Evolutionary conservation across 2,888 invertebrate species (phyloP), one percentile per base, ranked within the genome.

Genomic region (Diogma glabrata): DNA sequence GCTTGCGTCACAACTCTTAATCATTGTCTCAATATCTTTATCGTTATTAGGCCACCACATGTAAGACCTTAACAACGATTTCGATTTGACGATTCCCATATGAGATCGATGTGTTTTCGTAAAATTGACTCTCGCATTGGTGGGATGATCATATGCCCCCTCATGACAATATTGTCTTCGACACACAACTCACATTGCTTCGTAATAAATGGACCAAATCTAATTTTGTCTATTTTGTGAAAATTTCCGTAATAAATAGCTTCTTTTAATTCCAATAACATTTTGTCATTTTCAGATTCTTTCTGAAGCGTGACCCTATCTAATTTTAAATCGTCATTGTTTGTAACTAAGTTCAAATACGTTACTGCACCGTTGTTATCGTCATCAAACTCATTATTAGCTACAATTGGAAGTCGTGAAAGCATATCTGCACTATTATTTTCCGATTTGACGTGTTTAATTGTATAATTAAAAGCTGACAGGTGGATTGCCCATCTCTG

Each of bases 1-100:
- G 17, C 36, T 17, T 36, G 36, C 36, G 36, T 36, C 36, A 36
- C 36, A 36, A 36, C 36, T 36, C 17, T 36, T 36, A 36, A 36
- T 9, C 17, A 36, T 7, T 36, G 16, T 36, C 17, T 36, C 36
- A 14, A 36, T 14, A 9, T 36, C 36, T 36, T 17, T 36, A 9
- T 36, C 16, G 36, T 17, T 36, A 10, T 36, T 36, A 36, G 14
- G 36, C 16, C 36, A 36, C 36, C 36, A 36, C 17, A 36, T 9
- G 36, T 14, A 36, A 14, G 14, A 36, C 14, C 9, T 36, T 36
- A 36, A 36, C 17, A 36, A 36, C 9, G 16, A 36, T 36, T 36
- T 36, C 9, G 16, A 17, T 14, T 36, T 36, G 36, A 36, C 36
- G 36, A 36, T 36, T 36, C 36, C 36, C 36, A 36, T 36, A 17